Conservation (phyloP, 1,140 invertebrate species). For the Drosophila ohnishii region DNA sequence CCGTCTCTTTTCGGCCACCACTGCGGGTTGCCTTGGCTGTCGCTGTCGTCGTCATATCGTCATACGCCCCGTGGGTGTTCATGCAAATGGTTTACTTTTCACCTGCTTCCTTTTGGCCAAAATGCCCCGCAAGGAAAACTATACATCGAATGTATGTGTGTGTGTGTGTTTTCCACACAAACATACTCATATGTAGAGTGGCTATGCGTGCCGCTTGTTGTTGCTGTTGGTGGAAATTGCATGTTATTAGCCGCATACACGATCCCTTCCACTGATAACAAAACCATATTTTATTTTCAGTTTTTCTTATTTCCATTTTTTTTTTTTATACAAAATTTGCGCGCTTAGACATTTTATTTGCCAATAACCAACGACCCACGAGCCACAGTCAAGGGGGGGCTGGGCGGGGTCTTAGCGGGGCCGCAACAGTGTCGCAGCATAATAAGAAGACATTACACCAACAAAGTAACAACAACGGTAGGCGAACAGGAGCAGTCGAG, state of each 20-base stretch:
- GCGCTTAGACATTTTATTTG: conserved; percentile 77
- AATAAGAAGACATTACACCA: conserved; percentile 79
- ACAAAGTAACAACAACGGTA: conserved; percentile 50
- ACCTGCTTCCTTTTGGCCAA: conserved; percentile 69
- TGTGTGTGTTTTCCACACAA: conserved; percentile 5
- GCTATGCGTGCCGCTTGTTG: conserved; percentile 49
- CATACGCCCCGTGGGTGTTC: conserved; percentile 66
- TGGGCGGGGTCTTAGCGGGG: background rate
- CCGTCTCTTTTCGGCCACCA: conserved; percentile 15
- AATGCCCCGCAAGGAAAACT: conserved; percentile 41
- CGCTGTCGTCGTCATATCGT: conserved; percentile 49
- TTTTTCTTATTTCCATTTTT: conserved; percentile 22
- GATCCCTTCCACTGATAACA: conserved; percentile 75
- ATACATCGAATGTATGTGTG: background rate
- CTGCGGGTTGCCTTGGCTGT: conserved; percentile 45
- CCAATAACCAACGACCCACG: conserved; percentile 70
- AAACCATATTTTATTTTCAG: conserved; percentile 75
- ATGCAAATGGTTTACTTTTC: conserved; percentile 78
- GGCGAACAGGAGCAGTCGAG: conserved; percentile 33
- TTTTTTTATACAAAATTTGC: conserved; percentile 65
- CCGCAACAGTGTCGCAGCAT: conserved; percentile 73
- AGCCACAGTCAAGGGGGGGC: conserved; percentile 10
- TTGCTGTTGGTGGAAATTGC: conserved; percentile 72
- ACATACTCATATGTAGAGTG: conserved; percentile 12
- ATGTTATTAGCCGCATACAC: conserved; percentile 79